Evolutionary conservation across 2,888 invertebrate genomes (phyloP).

Genomic region (Macrosoma leucophasiata): DNA sequence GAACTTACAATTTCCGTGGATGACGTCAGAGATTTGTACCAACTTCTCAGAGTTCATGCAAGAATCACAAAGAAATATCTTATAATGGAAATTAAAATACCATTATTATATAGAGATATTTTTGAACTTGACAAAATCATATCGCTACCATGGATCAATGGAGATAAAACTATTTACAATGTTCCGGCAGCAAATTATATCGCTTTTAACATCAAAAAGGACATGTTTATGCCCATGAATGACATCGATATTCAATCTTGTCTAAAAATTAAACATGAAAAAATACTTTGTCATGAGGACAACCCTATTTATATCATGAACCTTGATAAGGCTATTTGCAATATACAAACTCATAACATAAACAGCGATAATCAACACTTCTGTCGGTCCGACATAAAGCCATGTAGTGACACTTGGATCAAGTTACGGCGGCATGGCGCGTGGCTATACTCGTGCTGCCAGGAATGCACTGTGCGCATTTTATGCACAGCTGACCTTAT

Average conservation of each 20-base stretch:
- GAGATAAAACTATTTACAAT: constrained; percentile 1
- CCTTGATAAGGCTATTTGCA: neutral
- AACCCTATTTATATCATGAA: too few relatives aligned
- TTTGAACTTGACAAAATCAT: constrained; percentile 5
- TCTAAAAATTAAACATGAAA: neutral
- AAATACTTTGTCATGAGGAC: constrained; percentile 1
- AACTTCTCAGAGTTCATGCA: constrained; percentile 7
- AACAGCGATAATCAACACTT: neutral
- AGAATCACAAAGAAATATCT: too few relatives aligned
- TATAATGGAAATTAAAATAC: constrained; percentile 14
- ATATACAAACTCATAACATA: neutral
- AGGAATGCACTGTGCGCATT: constrained; percentile 1
- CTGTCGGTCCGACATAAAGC: neutral
- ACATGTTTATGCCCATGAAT: constrained; percentile 1
- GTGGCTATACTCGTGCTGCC: constrained; percentile 1
- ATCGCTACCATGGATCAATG: neutral
- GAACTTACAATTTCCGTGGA: too few relatives aligned
- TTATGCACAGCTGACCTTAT: constrained; percentile 1
- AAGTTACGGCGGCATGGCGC: neutral
- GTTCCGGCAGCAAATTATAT: constrained; percentile 1
- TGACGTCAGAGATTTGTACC: constrained; percentile 9
- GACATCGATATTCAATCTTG: too few relatives aligned
- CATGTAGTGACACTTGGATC: neutral
- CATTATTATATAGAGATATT: constrained; percentile 7
- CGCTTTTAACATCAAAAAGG: constrained; percentile 4